phyloP scores from a whole-genome alignment of 2,113 vertebrate species.

The Oostethus manadensis region DNA sequence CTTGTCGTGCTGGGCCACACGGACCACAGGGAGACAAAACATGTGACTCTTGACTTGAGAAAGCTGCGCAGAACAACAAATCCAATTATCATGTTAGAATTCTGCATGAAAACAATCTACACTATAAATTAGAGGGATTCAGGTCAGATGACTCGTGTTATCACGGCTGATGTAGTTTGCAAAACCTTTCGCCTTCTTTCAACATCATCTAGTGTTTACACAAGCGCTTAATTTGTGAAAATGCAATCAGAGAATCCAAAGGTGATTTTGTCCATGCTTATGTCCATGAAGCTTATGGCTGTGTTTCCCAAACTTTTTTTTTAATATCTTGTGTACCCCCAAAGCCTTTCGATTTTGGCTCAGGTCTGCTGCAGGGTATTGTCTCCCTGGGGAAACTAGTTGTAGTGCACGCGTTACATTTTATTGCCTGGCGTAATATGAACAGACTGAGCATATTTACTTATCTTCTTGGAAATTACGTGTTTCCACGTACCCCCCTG shows the following conservation, averaged over 20 bases:
- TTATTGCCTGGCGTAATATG: too few relatives aligned
- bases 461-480: too few relatives aligned
- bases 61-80: constrained; percentile 69
- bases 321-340: too few relatives aligned
- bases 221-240: constrained; percentile 69
- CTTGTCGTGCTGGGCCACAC: constrained; percentile 37
- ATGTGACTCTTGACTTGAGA: constrained; percentile 70
- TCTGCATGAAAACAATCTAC: constrained; percentile 80
- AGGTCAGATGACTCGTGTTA: constrained; percentile 76
- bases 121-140: constrained; percentile 73
- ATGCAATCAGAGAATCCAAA: constrained; percentile 55
- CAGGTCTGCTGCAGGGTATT: too few relatives aligned
- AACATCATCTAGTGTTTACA: constrained; percentile 75
- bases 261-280: constrained; percentile 26
- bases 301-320: too few relatives aligned
- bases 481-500: too few relatives aligned
- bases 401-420: too few relatives aligned
- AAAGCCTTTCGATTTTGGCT: too few relatives aligned
- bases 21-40: constrained; percentile 62
- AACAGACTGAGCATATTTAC: too few relatives aligned
- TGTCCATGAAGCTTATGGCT: too few relatives aligned
- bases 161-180: constrained; percentile 60
- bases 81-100: constrained; percentile 76
- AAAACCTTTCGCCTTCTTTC: constrained; percentile 59
- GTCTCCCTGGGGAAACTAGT: too few relatives aligned